Evolutionary conservation across 2,888 invertebrate genomes (phyloP), one percentile per base, ranked within the genome.

Genomic region (Eristalinus aeneus): DNA sequence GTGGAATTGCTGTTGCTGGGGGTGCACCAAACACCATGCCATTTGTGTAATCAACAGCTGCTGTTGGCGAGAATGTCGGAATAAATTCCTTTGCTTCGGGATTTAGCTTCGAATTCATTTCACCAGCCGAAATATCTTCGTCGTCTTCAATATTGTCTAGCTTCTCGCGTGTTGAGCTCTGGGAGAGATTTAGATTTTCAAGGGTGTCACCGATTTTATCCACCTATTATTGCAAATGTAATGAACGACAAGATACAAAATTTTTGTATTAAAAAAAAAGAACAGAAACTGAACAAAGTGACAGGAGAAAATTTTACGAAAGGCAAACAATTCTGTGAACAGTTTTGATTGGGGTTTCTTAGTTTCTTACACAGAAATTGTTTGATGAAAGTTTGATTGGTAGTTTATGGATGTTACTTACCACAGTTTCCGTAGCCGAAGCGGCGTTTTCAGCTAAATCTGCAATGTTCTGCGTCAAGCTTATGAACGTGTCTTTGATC

Each of bases 71-170:
- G 82, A 90, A 90, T 16, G 88, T 89, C 2, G 92, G 92, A 79
- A 97, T 94, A 92, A 97, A 97, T 93, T 96, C 97, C n/a, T 96
- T 96, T 20, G 97, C 97, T 90, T 97, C 95, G 0, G 97, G 97
- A 93, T 97, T 97, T 88, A 97, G 92, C 81, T 96, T 96, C 58
- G 96, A 97, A 93, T 95, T 95, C 93, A 96, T 95, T 90, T 95
- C 94, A 65, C 76, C 77, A 11, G 76, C 85, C 46, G 73, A 85
- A 32, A 86, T 6, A 3, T 86, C 77, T 61, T 82, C 82, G 69
- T 85, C 81, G 69, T 85, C 81, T 20, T 86, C 82, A 32, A 86
- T 34, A 53, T 71, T 86, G 58, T 86, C 82, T 53, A 86, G 54
- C 23, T 86, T 77, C 27, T 86, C 86, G 2, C 77, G 82, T 34